These are phyloP conservation scores for Luperina testacea DNA, from an alignment of 2,888 invertebrate species.

Conservation along the genomic window DNA sequence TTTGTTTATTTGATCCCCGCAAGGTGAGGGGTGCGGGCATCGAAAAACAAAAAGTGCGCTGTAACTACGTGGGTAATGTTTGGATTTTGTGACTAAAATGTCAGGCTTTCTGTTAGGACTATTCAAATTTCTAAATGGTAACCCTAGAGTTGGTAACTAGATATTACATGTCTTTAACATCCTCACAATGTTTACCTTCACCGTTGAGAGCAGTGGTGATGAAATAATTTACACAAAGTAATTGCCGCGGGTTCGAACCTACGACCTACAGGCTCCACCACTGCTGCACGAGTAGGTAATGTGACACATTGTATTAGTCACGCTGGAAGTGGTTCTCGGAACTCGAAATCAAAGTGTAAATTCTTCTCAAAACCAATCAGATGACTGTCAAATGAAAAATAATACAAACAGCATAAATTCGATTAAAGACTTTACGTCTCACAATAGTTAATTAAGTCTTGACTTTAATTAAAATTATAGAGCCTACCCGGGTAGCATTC, in stretches of 20 bases:
- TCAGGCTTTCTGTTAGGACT: too few relatives aligned
- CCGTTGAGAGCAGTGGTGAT: neutral
- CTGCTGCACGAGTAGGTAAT: slow-evolving; percentile 1
- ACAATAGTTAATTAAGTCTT: slow-evolving; percentile 70
- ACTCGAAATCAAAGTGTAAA: slow-evolving; percentile 32
- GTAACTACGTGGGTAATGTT: too few relatives aligned
- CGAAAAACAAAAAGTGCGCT: too few relatives aligned
- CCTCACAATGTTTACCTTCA: neutral
- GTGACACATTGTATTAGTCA: slow-evolving; percentile 21
- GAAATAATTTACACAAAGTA: neutral
- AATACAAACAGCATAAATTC: slow-evolving; percentile 61
- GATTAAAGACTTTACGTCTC: slow-evolving; percentile 65
- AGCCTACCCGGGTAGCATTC: slow-evolving; percentile 52
- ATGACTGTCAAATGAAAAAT: slow-evolving; percentile 54
- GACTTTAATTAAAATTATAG: slow-evolving; percentile 67
- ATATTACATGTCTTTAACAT: neutral
- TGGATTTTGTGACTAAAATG: too few relatives aligned
- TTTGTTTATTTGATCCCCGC: too few relatives aligned
- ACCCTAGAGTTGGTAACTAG: neutral
- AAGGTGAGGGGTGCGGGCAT: too few relatives aligned
- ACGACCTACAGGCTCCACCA: neutral
- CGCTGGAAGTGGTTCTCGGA: slow-evolving; percentile 16
- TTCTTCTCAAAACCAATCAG: slow-evolving; percentile 48
- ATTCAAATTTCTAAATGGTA: too few relatives aligned
- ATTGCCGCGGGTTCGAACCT: neutral